Percentiles rank a stretch among this genome's conserved stretches.
Conservation (phyloP, 2,888 invertebrate species). For the Tanaodytes sp. region DNA sequence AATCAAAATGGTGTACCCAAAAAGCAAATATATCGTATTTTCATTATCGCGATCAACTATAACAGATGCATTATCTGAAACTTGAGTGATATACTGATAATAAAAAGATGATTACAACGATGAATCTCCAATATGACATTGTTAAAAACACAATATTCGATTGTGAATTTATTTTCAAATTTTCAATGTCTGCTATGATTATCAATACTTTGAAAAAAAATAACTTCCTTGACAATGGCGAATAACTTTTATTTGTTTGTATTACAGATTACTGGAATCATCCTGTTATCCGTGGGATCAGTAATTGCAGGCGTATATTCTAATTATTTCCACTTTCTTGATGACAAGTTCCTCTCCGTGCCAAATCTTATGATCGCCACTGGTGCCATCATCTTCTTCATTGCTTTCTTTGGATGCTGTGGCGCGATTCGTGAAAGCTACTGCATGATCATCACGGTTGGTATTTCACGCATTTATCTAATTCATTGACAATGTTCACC, state of each 20-base stretch:
- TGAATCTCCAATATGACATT: too few species aligned
- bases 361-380: conserved; percentile 78
- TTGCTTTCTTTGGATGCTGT: conserved; percentile 90
- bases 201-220: too few species aligned
- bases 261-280: conserved; percentile 84
- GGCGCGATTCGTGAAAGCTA: conserved; percentile 90
- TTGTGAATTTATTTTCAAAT: too few species aligned
- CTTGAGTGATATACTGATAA: conserved; percentile 17
- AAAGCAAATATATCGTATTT: too few species aligned
- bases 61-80: neutral
- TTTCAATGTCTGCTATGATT: too few species aligned
- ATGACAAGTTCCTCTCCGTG: conserved; percentile 81
- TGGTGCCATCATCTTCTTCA: conserved; percentile 81
- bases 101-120: conserved; percentile 15
- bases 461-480: conserved; percentile 68
- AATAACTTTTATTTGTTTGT: too few species aligned
- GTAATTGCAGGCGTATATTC: conserved; percentile 80
- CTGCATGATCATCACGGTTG: conserved; percentile 85
- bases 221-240: too few species aligned
- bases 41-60: neutral
- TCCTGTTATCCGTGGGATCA: conserved; percentile 83
- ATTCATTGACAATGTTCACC: too few species aligned
- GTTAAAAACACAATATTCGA: too few species aligned
- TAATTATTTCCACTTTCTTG: conserved; percentile 80
- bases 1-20: too few species aligned